Evolutionary conservation across 2,888 invertebrate species (phyloP).

Genomic region (Trichacis sp.): DNA sequence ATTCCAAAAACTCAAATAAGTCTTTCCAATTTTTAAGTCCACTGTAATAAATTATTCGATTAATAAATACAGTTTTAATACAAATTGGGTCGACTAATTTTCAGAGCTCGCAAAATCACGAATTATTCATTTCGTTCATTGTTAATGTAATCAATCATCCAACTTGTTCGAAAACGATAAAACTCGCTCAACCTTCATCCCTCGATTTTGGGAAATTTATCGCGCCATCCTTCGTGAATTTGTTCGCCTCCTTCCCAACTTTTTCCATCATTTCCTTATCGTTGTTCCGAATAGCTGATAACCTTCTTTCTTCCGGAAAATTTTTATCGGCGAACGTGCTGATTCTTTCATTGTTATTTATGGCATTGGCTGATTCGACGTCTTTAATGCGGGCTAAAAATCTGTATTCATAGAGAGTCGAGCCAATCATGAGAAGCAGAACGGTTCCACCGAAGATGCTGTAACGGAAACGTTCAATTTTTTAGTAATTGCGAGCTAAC

Average conservation of each 20-base stretch:
- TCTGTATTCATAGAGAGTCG: slow-evolving; percentile 77
- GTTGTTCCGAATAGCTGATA: slow-evolving; percentile 65
- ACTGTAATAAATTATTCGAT: no score
- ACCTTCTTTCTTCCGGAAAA: slow-evolving; percentile 51
- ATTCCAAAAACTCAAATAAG: no score
- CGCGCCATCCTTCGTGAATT: slow-evolving; percentile 30
- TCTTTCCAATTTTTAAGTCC: no score
- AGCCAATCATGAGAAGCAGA: slow-evolving; percentile 72
- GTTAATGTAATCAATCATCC: no score
- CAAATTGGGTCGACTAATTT: no score
- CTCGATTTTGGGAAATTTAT: slow-evolving; percentile 12
- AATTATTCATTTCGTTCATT: no score
- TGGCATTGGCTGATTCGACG: slow-evolving; percentile 65
- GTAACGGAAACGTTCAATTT: slow-evolving; percentile 51
- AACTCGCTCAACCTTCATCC: slow-evolving; percentile 53
- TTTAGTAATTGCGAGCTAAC: no score
- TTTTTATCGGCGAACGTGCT: slow-evolving; percentile 70
- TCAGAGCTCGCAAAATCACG: no score
- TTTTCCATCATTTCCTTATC: slow-evolving; percentile 67
- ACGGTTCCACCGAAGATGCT: slow-evolving; percentile 72
- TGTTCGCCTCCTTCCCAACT: slow-evolving; percentile 45
- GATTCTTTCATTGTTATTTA: slow-evolving; percentile 64
- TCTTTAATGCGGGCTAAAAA: slow-evolving; percentile 70
- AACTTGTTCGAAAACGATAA: no score
- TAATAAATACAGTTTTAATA: no score